Conservation (phyloP, 1,140 invertebrate species). For the Meloidogyne floridensis region DNA sequence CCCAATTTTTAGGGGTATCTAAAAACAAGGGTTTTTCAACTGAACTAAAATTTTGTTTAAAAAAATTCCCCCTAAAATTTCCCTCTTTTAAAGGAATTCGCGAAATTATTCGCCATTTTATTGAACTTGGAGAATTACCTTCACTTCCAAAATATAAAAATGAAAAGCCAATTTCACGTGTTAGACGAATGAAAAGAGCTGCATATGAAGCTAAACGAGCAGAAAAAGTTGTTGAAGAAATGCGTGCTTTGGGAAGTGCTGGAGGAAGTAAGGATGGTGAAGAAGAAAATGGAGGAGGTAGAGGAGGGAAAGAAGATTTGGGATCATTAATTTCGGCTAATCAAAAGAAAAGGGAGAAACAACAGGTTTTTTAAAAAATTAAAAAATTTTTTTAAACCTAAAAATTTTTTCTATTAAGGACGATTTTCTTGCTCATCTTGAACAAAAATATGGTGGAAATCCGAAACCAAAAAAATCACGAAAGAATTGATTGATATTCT, state of each 20-base stretch:
- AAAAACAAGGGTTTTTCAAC: not conserved
- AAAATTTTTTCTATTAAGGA: conserved; percentile 10
- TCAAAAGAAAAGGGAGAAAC: conserved; percentile 7
- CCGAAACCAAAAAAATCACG: conserved; percentile 70
- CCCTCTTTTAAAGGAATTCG: conserved; percentile 13
- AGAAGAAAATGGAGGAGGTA: not conserved
- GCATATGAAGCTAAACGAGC: conserved; percentile 67
- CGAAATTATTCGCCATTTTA: conserved; percentile 72
- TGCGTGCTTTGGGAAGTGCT: conserved; percentile 14
- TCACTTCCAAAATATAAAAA: conserved; percentile 70
- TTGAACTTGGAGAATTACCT: conserved; percentile 79
- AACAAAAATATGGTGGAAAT: conserved; percentile 35
- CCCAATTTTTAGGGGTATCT: too few relatives aligned
- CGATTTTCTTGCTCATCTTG: conserved; percentile 33
- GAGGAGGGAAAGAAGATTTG: conserved; percentile 1
- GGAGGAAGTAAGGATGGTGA: not conserved
- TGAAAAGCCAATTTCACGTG: conserved; percentile 70
- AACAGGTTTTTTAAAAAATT: conserved; percentile 5
- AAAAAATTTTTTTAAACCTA: not conserved
- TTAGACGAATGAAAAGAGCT: conserved; percentile 70
- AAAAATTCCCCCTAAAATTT: not conserved
- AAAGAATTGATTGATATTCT: conserved; percentile 68
- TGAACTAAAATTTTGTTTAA: too few relatives aligned
- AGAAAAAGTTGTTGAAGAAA: conserved; percentile 62
- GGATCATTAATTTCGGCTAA: conserved; percentile 24